phyloP scores from a whole-genome alignment of 2,113 vertebrate genomes.

The Lampris megalopsis region DNA sequence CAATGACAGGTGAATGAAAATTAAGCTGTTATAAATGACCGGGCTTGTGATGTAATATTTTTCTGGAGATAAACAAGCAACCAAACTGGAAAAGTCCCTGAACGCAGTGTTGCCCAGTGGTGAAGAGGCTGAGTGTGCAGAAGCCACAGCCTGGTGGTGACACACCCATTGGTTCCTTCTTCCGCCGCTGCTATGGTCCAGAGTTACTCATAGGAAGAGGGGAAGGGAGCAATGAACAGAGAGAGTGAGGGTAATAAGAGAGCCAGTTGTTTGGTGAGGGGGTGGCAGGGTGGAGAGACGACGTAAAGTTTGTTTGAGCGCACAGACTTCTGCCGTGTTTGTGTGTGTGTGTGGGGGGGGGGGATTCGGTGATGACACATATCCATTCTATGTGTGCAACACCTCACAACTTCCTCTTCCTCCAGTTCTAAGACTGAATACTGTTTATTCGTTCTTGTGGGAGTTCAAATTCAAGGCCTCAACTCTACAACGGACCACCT shows the following conservation, averaged over 20 bases:
- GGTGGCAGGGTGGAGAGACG: slow-evolving; percentile 67
- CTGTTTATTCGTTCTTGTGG: slow-evolving; percentile 71
- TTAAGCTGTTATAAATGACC: slow-evolving; percentile 49
- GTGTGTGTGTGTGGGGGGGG: slow-evolving; percentile 23
- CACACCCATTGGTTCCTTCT: slow-evolving; percentile 75
- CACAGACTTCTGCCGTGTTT: slow-evolving; percentile 41
- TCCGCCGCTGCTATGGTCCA: slow-evolving; percentile 65
- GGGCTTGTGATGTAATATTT: slow-evolving; percentile 51
- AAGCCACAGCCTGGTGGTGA: slow-evolving; percentile 75
- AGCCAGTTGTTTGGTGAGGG: slow-evolving; percentile 74
- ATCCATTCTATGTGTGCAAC: slow-evolving; percentile 62
- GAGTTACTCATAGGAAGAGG: slow-evolving; percentile 76
- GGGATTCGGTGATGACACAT: slow-evolving; percentile 67
- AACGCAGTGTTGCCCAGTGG: slow-evolving; percentile 38
- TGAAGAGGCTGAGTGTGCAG: slow-evolving; percentile 59
- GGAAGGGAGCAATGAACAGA: slow-evolving; percentile 40
- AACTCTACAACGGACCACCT: slow-evolving; percentile 54
- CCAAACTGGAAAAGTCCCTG: slow-evolving; percentile 72
- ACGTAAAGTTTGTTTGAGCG: slow-evolving; percentile 45
- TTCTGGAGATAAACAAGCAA: slow-evolving; percentile 66
- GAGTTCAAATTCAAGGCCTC: slow-evolving; percentile 64
- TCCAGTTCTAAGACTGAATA: slow-evolving; percentile 43
- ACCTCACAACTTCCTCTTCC: slow-evolving; percentile 68
- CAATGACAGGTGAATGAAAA: slow-evolving; percentile 53
- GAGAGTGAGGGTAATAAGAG: slow-evolving; percentile 44